phyloP scores from a whole-genome alignment of 2,797 vertebrate species.

The Pantherophis alleghaniensis region DNA sequence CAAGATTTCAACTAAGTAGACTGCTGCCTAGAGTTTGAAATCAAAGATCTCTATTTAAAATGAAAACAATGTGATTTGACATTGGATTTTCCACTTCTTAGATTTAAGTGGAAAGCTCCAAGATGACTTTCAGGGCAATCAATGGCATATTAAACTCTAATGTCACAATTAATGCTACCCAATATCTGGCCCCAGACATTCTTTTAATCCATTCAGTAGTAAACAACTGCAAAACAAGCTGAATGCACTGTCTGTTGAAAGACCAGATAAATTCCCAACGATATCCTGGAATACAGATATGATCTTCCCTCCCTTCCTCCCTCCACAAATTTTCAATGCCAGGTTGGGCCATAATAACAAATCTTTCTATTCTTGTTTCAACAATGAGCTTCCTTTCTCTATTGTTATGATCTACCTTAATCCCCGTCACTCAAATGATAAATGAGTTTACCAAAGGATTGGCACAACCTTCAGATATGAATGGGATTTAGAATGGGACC shows the following conservation, averaged over 20 bases:
- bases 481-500: background rate
- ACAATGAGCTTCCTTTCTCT: background rate
- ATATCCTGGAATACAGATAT: background rate
- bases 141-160: background rate
- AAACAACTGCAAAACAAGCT: background rate
- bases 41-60: background rate
- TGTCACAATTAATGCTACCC: background rate
- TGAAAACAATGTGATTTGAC: background rate
- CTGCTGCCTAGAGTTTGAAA: background rate
- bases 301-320: background rate
- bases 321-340: background rate
- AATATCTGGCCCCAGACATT: background rate
- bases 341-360: background rate
- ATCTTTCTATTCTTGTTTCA: background rate
- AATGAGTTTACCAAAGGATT: background rate
- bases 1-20: background rate
- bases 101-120: background rate
- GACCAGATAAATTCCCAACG: background rate
- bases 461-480: background rate
- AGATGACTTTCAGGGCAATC: background rate
- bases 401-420: background rate
- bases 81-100: background rate
- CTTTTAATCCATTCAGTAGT: background rate
- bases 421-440: background rate
- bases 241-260: background rate